These are phyloP conservation scores for Oryzaephilus surinamensis DNA, from an alignment of 1,140 invertebrate genomes.

Conservation along the genomic window DNA sequence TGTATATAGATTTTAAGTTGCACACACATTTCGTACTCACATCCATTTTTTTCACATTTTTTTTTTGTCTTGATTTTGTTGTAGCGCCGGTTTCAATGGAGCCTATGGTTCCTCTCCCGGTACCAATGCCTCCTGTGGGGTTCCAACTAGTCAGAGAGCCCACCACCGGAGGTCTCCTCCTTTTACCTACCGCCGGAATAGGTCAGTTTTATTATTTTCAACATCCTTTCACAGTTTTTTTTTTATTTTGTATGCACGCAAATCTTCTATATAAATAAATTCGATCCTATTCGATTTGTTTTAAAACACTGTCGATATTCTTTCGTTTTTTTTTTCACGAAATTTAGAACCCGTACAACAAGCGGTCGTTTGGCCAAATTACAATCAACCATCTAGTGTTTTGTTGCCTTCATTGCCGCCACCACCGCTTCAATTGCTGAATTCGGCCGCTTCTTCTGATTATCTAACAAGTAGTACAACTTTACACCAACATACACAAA, in stretches of 20 bases:
- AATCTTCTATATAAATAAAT: no score
- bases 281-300: neutral
- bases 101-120: slow-evolving; percentile 54
- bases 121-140: slow-evolving; percentile 54
- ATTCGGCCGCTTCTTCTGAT: slow-evolving; percentile 40
- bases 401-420: slow-evolving; percentile 48
- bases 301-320: neutral
- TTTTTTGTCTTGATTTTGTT: slow-evolving; percentile 18
- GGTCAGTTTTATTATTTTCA: no score
- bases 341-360: slow-evolving; percentile 61
- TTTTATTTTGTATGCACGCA: slow-evolving; percentile 9
- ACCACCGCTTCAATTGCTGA: slow-evolving; percentile 50
- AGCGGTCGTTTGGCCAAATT: slow-evolving; percentile 61
- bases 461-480: slow-evolving; percentile 39
- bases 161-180: slow-evolving; percentile 63
- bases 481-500: slow-evolving; percentile 48
- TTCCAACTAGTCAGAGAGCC: slow-evolving; percentile 76
- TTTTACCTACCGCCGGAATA: slow-evolving; percentile 56
- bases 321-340: slow-evolving; percentile 1
- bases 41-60: slow-evolving; percentile 15
- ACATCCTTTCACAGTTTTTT: slow-evolving; percentile 5
- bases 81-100: slow-evolving; percentile 54
- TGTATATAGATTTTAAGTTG: no score
- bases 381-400: slow-evolving; percentile 48
- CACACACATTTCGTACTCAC: no score